Conservation (phyloP, 2,888 invertebrate species). For the Drosophila falleni region DNA sequence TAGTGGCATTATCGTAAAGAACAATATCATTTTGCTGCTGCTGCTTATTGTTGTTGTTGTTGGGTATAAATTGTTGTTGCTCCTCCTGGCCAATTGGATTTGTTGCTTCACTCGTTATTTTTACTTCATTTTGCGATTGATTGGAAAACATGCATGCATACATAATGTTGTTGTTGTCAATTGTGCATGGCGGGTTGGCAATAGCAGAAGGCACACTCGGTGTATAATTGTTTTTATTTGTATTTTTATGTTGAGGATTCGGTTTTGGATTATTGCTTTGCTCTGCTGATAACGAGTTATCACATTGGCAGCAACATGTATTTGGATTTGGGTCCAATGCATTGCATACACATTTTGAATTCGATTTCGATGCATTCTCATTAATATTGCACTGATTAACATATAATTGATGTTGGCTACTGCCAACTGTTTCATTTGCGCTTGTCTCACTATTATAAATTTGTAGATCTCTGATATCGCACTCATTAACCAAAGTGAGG, state of each 20-base stretch:
- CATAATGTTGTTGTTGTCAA: slow-evolving; percentile 44
- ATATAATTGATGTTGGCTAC: slow-evolving; percentile 26
- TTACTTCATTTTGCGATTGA: slow-evolving; percentile 31
- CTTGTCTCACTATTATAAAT: slow-evolving; percentile 76
- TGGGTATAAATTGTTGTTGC: slow-evolving; percentile 38
- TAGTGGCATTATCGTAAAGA: slow-evolving; percentile 35
- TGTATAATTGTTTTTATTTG: slow-evolving; percentile 55
- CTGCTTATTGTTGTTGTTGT: too few species aligned
- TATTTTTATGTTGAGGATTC: slow-evolving; percentile 47
- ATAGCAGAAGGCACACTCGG: slow-evolving; percentile 62
- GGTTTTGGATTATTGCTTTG: slow-evolving; percentile 53
- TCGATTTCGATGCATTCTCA: slow-evolving; percentile 27
- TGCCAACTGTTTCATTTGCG: slow-evolving; percentile 26
- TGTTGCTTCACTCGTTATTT: slow-evolving; percentile 28
- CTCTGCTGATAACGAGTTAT: slow-evolving; percentile 64
- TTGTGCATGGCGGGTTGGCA: slow-evolving; percentile 49
- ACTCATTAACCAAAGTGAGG: slow-evolving; percentile 92
- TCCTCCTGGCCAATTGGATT: slow-evolving; percentile 39
- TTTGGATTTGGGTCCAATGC: slow-evolving; percentile 47
- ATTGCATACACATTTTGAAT: slow-evolving; percentile 57
- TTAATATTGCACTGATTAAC: slow-evolving; percentile 45
- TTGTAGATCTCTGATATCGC: slow-evolving; percentile 89
- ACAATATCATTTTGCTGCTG: slow-evolving; percentile 39
- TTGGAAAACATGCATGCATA: slow-evolving; percentile 46
- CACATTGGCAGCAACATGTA: slow-evolving; percentile 64